Conservation (phyloP, 2,113 vertebrate species). For the Grallaria varia region DNA sequence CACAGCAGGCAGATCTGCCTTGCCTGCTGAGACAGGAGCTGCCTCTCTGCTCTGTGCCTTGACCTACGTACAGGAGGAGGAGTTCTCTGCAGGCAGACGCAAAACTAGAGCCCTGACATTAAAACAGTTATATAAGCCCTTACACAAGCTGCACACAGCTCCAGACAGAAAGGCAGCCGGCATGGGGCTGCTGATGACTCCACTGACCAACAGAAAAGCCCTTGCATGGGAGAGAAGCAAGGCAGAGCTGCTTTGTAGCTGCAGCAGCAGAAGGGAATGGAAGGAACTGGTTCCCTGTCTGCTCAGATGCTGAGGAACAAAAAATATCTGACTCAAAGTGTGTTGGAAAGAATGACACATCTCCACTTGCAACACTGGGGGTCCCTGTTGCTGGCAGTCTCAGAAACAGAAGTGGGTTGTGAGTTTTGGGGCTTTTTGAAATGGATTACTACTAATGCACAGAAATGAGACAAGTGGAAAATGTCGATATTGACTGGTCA, state of each 20-base stretch:
- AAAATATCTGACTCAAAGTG: background rate
- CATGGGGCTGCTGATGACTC: background rate
- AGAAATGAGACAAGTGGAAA: background rate
- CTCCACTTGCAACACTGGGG: background rate
- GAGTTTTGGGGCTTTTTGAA: background rate
- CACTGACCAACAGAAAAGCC: background rate
- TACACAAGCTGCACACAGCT: background rate
- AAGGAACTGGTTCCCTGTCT: background rate
- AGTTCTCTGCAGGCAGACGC: background rate
- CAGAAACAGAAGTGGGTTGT: background rate
- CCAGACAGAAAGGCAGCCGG: background rate
- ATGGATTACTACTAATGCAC: background rate
- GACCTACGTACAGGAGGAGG: background rate
- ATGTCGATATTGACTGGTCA: background rate
- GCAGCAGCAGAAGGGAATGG: background rate
- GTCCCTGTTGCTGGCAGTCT: background rate
- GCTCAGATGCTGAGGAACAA: background rate
- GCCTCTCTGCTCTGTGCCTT: background rate
- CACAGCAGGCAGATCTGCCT: background rate
- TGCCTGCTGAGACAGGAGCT: background rate
- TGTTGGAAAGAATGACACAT: rapidly evolving
- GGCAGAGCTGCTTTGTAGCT: rapidly evolving
- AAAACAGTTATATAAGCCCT: conserved; percentile 30
- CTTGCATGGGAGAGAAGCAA: background rate
- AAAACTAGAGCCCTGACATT: background rate